Percentiles rank a stretch among this genome's conserved stretches.
Conservation (phyloP, 2,888 invertebrate genomes). For the Conops quadrifasciatus region DNA sequence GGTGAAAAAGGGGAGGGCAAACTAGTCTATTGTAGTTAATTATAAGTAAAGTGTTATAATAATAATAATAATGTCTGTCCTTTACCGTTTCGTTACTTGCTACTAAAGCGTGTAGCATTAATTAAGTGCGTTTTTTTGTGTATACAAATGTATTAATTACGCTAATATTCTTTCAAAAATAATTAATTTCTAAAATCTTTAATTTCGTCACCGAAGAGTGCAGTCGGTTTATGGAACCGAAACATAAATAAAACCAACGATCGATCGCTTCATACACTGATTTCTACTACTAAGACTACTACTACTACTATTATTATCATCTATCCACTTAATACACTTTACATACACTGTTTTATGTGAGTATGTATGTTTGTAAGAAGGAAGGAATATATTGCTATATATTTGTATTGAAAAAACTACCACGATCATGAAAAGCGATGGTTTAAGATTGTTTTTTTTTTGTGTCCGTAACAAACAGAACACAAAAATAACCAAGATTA, state of each 20-base stretch:
- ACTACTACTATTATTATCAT: background rate
- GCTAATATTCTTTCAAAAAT: background rate
- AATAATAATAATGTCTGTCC: background rate
- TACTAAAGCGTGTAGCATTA: background rate
- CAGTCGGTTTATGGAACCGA: too few species aligned
- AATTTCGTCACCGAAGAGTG: too few species aligned
- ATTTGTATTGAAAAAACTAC: constrained; percentile 25
- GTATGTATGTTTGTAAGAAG: constrained; percentile 45
- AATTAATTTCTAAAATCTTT: too few species aligned
- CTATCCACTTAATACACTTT: background rate
- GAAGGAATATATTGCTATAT: constrained; percentile 13
- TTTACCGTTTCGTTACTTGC: background rate
- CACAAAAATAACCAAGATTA: constrained; percentile 45
- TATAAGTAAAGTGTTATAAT: background rate
- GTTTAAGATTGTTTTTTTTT: background rate
- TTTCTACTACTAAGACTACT: background rate
- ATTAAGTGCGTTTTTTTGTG: background rate
- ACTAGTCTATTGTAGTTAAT: constrained; percentile 21
- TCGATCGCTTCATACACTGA: background rate
- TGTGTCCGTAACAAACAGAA: background rate
- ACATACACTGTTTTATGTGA: constrained; percentile 6
- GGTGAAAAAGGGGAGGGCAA: constrained; percentile 14
- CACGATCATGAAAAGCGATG: background rate
- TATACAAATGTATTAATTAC: background rate
- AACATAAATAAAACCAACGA: background rate